Evolutionary conservation across 2,797 vertebrate genomes (phyloP).

Genomic region (Danio albolineatus): DNA sequence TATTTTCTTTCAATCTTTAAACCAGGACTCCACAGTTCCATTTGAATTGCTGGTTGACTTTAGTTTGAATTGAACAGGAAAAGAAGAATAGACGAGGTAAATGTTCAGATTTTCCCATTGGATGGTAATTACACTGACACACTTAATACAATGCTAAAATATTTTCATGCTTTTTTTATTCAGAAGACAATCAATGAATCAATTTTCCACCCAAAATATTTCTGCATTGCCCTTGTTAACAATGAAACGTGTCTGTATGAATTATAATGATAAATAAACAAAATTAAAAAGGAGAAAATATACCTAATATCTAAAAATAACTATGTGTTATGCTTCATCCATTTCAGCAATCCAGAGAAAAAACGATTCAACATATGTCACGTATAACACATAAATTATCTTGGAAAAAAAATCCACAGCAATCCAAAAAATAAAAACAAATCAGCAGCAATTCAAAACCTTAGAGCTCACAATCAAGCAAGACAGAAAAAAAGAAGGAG

Average conservation of each 20-base stretch:
- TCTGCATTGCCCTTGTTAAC: too few species aligned
- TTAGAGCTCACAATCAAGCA: background rate
- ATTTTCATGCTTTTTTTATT: background rate
- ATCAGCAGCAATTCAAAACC: conserved; percentile 1
- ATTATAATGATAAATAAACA: background rate
- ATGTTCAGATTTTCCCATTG: background rate
- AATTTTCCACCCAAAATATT: background rate
- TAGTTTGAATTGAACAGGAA: conserved; percentile 24
- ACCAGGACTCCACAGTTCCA: background rate
- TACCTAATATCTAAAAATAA: background rate
- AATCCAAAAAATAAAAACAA: conserved; percentile 1
- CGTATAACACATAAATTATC: background rate
- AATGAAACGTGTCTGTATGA: background rate
- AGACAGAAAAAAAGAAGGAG: background rate
- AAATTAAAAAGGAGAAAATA: background rate
- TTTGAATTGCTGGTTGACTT: conserved; percentile 24
- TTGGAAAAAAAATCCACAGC: background rate
- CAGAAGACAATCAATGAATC: background rate
- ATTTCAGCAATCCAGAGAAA: background rate
- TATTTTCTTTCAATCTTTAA: background rate
- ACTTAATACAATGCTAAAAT: background rate
- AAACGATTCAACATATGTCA: background rate
- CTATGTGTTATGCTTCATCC: background rate
- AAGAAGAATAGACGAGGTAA: background rate
- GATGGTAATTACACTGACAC: background rate